These are phyloP conservation scores for Microhierax caerulescens DNA, from an alignment of 2,797 vertebrate genomes.

Conservation along the genomic window DNA sequence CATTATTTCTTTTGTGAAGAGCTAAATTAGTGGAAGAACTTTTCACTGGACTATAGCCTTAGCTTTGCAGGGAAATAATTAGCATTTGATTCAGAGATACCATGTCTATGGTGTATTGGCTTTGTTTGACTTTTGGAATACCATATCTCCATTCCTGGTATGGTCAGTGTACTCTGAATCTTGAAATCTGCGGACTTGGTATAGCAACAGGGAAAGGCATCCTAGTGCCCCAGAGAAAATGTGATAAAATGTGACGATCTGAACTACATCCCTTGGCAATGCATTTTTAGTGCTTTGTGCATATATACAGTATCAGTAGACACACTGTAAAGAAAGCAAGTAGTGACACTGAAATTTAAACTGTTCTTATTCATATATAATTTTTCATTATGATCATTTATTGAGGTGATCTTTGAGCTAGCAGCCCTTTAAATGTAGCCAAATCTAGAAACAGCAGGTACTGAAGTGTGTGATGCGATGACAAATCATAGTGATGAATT, in stretches of 20 bases:
- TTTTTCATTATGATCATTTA: background rate
- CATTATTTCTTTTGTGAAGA: background rate
- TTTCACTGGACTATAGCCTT: background rate
- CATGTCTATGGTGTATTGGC: background rate
- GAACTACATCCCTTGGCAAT: background rate
- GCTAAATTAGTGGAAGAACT: background rate
- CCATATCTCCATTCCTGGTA: background rate
- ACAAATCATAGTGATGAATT: background rate
- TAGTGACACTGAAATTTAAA: background rate
- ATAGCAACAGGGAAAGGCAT: background rate
- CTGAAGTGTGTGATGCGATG: background rate
- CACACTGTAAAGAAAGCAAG: background rate
- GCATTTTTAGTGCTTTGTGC: background rate
- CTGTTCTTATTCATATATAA: background rate
- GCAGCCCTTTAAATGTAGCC: background rate
- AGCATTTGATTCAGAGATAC: background rate
- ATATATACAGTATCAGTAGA: background rate
- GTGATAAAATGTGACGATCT: background rate
- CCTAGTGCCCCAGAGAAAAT: background rate
- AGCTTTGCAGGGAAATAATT: slow-evolving; percentile 18
- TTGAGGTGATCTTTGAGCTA: background rate
- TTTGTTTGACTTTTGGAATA: background rate
- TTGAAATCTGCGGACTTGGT: background rate
- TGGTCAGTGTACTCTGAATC: background rate
- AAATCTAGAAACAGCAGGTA: background rate